Conservation (phyloP, 2,797 vertebrate species). For the Tangara arthus region DNA sequence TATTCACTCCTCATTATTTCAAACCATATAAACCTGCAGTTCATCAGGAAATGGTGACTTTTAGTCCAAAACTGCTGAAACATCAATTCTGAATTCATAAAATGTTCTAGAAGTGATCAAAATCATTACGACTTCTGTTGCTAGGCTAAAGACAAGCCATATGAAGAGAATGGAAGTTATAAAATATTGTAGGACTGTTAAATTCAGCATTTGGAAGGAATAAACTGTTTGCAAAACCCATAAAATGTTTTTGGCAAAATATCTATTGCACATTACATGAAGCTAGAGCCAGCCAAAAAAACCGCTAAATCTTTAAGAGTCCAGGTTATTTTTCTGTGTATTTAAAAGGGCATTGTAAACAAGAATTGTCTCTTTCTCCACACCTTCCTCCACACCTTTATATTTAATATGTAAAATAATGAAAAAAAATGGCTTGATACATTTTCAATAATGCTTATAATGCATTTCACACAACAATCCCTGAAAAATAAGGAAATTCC, state of each 20-base stretch:
- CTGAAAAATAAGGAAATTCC: rapidly evolving
- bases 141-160: slow-evolving; percentile 28
- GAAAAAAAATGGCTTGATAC: background rate
- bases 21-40: slow-evolving; percentile 7
- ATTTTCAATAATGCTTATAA: background rate
- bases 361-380: background rate
- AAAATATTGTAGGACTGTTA: slow-evolving; percentile 60
- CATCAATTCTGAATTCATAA: slow-evolving; percentile 48
- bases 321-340: background rate
- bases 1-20: slow-evolving; percentile 50
- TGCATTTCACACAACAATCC: background rate
- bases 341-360: slow-evolving; percentile 3
- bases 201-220: slow-evolving; percentile 57
- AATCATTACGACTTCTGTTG: slow-evolving; percentile 57
- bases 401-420: background rate
- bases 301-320: background rate
- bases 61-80: slow-evolving; percentile 23
- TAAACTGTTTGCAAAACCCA: slow-evolving; percentile 55
- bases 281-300: slow-evolving; percentile 38
- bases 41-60: slow-evolving; percentile 38
- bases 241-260: slow-evolving; percentile 64
- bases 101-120: slow-evolving; percentile 33
- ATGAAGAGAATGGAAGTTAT: slow-evolving; percentile 44
- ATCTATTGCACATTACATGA: slow-evolving; percentile 56
- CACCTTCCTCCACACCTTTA: background rate